Percentiles rank a stretch among this genome's conserved stretches.
Evolutionary conservation across 2,888 invertebrate genomes (phyloP).

Genomic region (Xestia sexstrigata): DNA sequence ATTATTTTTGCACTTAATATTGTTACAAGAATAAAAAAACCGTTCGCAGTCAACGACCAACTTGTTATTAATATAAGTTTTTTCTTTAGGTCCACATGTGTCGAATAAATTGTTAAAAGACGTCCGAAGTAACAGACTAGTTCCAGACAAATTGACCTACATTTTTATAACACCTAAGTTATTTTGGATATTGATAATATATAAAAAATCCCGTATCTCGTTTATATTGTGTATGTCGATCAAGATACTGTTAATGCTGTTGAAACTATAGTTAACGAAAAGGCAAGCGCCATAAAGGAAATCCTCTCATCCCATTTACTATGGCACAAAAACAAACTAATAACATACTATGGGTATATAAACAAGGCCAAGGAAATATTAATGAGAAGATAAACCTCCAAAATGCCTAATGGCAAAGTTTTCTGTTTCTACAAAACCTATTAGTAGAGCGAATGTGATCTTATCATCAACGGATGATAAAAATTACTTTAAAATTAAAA

Average conservation of each 20-base stretch:
- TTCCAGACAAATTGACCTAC: slow-evolving; percentile 8
- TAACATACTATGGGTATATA: not conserved
- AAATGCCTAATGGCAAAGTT: not conserved
- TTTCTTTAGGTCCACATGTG: not conserved
- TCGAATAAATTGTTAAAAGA: too few relatives aligned
- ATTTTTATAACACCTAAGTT: not conserved
- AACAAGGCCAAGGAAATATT: not conserved
- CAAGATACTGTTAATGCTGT: slow-evolving; percentile 8
- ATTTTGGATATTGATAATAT: not conserved
- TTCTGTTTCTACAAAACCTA: not conserved
- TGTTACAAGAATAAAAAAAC: not conserved
- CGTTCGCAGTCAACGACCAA: not conserved
- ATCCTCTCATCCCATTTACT: slow-evolving; percentile 39
- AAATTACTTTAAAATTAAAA: slow-evolving; percentile 1
- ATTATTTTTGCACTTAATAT: not conserved
- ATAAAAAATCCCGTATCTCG: not conserved
- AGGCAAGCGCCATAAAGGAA: slow-evolving; percentile 35
- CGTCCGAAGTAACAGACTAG: not conserved
- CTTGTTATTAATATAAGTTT: not conserved
- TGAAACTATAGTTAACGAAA: slow-evolving; percentile 13
- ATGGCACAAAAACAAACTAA: slow-evolving; percentile 14
- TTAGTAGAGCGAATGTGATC: not conserved
- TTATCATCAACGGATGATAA: not conserved
- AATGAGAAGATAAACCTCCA: not conserved
- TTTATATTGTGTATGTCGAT: not conserved